Percentiles rank a stretch among this genome's conserved stretches.
Evolutionary conservation across 2,113 vertebrate genomes (phyloP).

Genomic region (Promerops cafer): DNA sequence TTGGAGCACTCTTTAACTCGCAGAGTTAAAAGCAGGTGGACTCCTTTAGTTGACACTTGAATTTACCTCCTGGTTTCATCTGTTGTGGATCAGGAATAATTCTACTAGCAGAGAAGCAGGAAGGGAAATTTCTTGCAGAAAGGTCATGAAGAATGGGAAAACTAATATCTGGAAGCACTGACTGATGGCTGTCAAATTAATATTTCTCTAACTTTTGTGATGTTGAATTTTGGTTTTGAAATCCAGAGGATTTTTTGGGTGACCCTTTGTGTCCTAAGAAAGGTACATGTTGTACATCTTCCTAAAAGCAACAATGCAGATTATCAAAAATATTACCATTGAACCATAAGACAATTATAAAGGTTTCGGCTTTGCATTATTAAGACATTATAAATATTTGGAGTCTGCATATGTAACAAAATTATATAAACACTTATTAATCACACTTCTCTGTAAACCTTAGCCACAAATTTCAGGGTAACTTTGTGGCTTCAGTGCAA

Average conservation of each 20-base stretch:
- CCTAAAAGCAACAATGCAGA: not conserved
- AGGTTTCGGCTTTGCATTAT: not conserved
- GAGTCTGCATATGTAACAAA: not conserved
- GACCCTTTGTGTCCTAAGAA: not conserved
- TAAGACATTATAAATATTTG: not conserved
- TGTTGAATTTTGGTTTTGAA: not conserved
- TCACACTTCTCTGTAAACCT: not conserved
- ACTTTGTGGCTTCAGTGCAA: not conserved
- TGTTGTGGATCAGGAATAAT: not conserved
- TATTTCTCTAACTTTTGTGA: not conserved
- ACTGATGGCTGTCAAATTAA: not conserved
- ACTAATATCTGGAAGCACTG: not conserved
- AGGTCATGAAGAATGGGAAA: not conserved
- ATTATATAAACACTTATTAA: not conserved
- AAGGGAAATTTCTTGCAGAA: not conserved
- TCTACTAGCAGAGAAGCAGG: not conserved
- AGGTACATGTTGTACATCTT: not conserved
- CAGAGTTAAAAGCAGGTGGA: not conserved
- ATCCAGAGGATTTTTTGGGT: not conserved
- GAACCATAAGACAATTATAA: not conserved
- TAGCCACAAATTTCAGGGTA: not conserved
- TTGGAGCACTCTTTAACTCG: not conserved
- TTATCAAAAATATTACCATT: not conserved
- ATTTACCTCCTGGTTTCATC: not conserved
- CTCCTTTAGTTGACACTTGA: not conserved